Conservation (phyloP, 2,888 invertebrate genomes). For the Hemithea aestivaria region DNA sequence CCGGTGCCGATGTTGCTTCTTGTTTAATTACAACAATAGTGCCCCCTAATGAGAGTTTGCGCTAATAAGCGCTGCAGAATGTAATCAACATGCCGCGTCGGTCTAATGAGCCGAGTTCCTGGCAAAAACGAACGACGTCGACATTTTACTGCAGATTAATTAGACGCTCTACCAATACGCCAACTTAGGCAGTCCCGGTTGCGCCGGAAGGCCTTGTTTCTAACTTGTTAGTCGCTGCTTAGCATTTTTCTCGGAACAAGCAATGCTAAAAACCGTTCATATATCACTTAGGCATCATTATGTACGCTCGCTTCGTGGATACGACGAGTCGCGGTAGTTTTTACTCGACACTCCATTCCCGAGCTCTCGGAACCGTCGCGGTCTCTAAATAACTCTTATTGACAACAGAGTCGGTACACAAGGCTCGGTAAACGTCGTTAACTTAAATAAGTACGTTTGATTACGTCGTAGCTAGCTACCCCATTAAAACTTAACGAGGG, state of each 20-base stretch:
- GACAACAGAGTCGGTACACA: constrained; percentile 60
- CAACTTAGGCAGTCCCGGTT: constrained; percentile 44
- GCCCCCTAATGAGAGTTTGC: constrained; percentile 77
- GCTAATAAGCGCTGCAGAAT: constrained; percentile 78
- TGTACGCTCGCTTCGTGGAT: constrained; percentile 22
- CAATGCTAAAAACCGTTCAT: constrained; percentile 32
- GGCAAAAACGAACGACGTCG: constrained; percentile 72
- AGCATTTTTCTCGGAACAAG: constrained; percentile 52
- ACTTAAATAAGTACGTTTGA: constrained; percentile 78
- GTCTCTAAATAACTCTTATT: constrained; percentile 55
- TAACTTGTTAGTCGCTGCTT: constrained; percentile 45
- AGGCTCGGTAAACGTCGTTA: constrained; percentile 69
- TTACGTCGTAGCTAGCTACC: constrained; percentile 77
- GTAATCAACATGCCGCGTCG: constrained; percentile 77
- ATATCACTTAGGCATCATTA: constrained; percentile 30
- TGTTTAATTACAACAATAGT: constrained; percentile 79
- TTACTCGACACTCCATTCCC: constrained; percentile 26
- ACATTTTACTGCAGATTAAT: constrained; percentile 77
- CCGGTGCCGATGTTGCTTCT: constrained; percentile 59
- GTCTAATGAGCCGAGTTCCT: constrained; percentile 77
- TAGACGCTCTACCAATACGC: constrained; percentile 65
- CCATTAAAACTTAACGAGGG: constrained; percentile 80
- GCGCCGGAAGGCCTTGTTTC: constrained; percentile 52
- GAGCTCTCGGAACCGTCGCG: constrained; percentile 27
- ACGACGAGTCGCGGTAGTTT: constrained; percentile 35